phyloP scores from a whole-genome alignment of 2,888 invertebrate species.

The Spialia ferax region DNA sequence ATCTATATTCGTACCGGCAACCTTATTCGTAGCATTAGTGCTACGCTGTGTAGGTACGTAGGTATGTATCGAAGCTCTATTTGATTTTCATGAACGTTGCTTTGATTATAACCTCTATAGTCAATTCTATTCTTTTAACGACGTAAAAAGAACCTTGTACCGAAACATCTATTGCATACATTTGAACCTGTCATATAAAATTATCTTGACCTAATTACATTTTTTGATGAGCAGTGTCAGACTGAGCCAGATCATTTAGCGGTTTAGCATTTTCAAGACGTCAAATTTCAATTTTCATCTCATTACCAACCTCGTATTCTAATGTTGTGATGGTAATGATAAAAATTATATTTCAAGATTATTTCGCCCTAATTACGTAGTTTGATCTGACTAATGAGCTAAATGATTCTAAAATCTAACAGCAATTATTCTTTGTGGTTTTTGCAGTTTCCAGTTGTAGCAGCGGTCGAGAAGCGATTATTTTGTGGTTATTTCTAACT shows the following conservation, averaged over 20 bases:
- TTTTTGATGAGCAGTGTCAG: neutral
- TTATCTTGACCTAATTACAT: neutral
- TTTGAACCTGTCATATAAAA: neutral
- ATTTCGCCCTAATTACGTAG: conserved; percentile 31
- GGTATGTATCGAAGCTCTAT: neutral
- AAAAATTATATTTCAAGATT: conserved; percentile 33
- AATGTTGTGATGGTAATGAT: conserved; percentile 24
- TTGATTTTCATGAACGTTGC: conserved; percentile 11
- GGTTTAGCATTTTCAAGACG: neutral
- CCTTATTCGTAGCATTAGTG: no score
- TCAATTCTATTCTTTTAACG: no score
- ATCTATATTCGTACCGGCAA: no score
- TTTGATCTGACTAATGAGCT: conserved; percentile 32
- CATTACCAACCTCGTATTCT: conserved; percentile 17
- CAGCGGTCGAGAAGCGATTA: conserved; percentile 45
- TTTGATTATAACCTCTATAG: neutral
- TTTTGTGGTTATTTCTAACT: conserved; percentile 48
- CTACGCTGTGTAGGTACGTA: conserved; percentile 2
- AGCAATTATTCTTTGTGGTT: conserved; percentile 49
- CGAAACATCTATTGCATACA: neutral
- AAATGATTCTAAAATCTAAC: conserved; percentile 21
- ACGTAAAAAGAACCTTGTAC: no score
- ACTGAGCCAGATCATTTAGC: neutral
- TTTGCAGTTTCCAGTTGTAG: conserved; percentile 51
- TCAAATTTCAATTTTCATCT: conserved; percentile 13